Evolutionary conservation across 2,113 vertebrate species (phyloP).

Genomic region (Elanoides forficatus): DNA sequence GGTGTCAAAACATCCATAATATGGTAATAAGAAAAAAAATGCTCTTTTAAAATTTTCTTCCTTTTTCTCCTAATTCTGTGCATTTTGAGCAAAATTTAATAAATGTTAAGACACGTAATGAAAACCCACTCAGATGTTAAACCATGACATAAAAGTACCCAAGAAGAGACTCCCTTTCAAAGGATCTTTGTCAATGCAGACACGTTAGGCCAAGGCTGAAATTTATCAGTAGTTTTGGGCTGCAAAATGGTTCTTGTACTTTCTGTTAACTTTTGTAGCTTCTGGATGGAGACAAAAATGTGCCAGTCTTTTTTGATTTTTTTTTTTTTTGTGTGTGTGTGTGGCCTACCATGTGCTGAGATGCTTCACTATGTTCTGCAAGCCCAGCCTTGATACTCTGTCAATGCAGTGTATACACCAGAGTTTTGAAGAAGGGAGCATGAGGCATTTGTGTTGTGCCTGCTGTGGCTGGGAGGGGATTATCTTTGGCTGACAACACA

Average conservation of each 20-base stretch:
- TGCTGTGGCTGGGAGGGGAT: not conserved
- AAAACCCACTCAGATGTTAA: not conserved
- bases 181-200: not conserved
- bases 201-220: not conserved
- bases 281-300: not conserved
- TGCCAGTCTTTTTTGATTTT: not conserved
- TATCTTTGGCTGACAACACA: not conserved
- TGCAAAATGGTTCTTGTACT: not conserved
- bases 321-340: not conserved
- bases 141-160: not conserved
- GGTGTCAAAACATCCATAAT: not conserved
- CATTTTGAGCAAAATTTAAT: not conserved
- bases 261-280: not conserved
- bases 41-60: rapidly evolving
- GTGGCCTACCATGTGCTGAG: not conserved
- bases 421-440: not conserved
- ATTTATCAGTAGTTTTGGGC: not conserved
- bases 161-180: not conserved
- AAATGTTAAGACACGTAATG: not conserved
- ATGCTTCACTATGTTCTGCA: not conserved
- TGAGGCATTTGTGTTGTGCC: not conserved
- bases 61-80: not conserved
- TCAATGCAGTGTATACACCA: not conserved
- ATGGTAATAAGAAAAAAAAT: not conserved
- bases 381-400: not conserved